phyloP scores from a whole-genome alignment of 2,797 vertebrate species.

The Channa striata region DNA sequence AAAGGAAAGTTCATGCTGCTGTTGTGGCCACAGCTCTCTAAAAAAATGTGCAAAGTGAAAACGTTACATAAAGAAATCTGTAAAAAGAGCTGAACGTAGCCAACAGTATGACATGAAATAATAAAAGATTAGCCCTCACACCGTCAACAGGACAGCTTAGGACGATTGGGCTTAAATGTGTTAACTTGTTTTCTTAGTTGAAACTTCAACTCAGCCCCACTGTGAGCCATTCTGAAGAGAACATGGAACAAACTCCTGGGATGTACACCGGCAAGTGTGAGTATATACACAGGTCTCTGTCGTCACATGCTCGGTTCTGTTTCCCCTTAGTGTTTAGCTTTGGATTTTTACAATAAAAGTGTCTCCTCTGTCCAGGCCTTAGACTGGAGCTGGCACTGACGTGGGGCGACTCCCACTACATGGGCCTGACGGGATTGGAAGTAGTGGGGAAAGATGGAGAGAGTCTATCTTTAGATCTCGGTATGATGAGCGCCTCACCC shows the following conservation, averaged over 20 bases:
- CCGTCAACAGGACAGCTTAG: slow-evolving; percentile 5
- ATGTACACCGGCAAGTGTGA: slow-evolving; percentile 91
- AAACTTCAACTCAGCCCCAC: slow-evolving; percentile 71
- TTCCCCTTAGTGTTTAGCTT: neutral
- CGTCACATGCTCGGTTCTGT: neutral
- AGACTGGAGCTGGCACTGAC: slow-evolving; percentile 89
- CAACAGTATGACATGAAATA: neutral
- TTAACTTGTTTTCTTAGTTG: slow-evolving; percentile 69
- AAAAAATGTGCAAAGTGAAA: too few relatives aligned
- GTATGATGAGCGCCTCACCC: slow-evolving; percentile 90
- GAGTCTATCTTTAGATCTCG: slow-evolving; percentile 84
- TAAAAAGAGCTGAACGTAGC: too few relatives aligned
- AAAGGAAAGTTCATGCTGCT: too few relatives aligned
- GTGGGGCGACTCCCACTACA: slow-evolving; percentile 94
- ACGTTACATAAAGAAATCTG: neutral
- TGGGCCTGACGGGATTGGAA: slow-evolving; percentile 94
- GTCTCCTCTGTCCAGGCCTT: slow-evolving; percentile 81
- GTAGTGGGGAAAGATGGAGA: slow-evolving; percentile 91
- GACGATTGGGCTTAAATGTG: neutral
- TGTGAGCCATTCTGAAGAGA: slow-evolving; percentile 61
- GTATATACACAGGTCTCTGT: slow-evolving; percentile 57
- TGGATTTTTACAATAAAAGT: neutral
- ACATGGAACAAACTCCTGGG: slow-evolving; percentile 82
- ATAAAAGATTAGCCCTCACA: neutral
- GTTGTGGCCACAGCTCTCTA: too few relatives aligned